phyloP scores from a whole-genome alignment of 2,113 vertebrate genomes.

The Zosterops japonicus region DNA sequence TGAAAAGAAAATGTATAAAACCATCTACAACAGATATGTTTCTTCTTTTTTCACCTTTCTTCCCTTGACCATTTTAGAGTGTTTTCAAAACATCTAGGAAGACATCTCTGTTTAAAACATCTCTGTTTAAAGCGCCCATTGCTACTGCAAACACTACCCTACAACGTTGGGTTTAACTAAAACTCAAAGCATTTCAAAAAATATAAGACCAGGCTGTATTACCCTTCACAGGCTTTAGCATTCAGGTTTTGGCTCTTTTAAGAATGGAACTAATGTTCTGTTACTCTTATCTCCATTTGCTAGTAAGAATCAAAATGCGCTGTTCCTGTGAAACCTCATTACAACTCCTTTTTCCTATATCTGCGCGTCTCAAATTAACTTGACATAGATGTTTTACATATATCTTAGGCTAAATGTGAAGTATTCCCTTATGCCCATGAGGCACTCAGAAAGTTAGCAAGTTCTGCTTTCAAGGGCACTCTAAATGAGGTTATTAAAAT shows the following conservation, averaged over 20 bases:
- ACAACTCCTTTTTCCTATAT: constrained; percentile 33
- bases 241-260: not conserved
- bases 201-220: not conserved
- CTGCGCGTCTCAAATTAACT: constrained; percentile 47
- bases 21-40: not conserved
- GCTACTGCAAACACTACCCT: not conserved
- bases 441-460: constrained; percentile 37
- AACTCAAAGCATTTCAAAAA: not conserved
- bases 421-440: constrained; percentile 39
- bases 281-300: not conserved
- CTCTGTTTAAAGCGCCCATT: not conserved
- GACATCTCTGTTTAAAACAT: not conserved
- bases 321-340: constrained; percentile 31
- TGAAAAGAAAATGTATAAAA: not conserved
- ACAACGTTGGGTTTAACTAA: not conserved
- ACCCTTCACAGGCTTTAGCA: not conserved
- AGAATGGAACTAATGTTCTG: not conserved
- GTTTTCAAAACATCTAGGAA: not conserved
- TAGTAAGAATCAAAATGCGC: not conserved
- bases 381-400: constrained; percentile 24
- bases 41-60: not conserved
- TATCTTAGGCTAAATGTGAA: constrained; percentile 56
- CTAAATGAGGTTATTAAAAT: constrained; percentile 70
- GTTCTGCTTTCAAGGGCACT: constrained; percentile 56
- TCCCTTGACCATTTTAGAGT: not conserved